Evolutionary conservation across 2,113 vertebrate species (phyloP), one percentile per base, ranked within the genome.

Genomic region (Pituophis catenifer): DNA sequence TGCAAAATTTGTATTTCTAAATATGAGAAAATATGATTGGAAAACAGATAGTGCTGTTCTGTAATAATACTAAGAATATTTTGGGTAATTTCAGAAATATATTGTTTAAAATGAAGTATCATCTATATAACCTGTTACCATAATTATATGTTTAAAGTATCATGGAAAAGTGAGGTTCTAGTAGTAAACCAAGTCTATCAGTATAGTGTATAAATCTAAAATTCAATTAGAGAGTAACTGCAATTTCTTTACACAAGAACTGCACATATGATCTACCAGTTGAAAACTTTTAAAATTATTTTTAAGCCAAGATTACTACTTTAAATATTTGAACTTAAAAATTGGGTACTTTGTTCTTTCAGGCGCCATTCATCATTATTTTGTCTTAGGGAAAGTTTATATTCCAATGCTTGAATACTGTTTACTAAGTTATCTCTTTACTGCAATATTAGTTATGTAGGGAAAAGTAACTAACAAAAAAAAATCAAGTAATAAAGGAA

Each of bases 281-380:
- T 97, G 90, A 86, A 94, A 97, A 92, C 97, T 97, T 97, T 96
- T 96, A 98, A 97, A 97, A 96, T 93, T 92, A 53, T 93, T 90
- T 93, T 19, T 0, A 48, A 96, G 97, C 97, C 97, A 98, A 96
- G 89, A 95, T 94, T 96, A 97, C 90, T 95, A 96, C 95, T 97
- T 95, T 86, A 94, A 97, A 91, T 93, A 94, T 95, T 96, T 86
- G 55, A 93, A 94, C 93, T 94, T 93, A 94, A 96, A 94, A 96
- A 96, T 94, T 96, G 94, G 96, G 93, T 86, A 96, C 94, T 93
- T 86, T 24, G 97, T 97, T 97, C 91, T 97, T 95, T 97, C 95
- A 95, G 93, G 94, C 50, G 91, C 90, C 92, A 95, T 94, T 96
- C 94, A 93, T 92, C 95, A 94, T 94, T 59, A 91, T 96, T 97